Conservation (phyloP, 2,113 vertebrate genomes). For the Narcine bancroftii region DNA sequence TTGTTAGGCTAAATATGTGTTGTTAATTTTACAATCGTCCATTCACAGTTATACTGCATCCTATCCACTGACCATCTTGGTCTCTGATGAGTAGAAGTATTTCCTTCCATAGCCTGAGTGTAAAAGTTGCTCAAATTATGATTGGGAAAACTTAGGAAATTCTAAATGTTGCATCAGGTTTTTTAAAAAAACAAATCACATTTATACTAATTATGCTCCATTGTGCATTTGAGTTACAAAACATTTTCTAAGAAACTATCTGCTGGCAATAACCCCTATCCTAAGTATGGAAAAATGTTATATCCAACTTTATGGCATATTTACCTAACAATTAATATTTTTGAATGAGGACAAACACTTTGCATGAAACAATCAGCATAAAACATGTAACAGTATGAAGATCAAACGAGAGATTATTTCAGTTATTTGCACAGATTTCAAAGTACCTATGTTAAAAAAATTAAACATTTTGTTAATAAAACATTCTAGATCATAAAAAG, state of each 20-base stretch:
- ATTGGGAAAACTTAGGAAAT: neutral
- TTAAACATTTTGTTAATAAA: neutral
- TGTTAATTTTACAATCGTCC: neutral
- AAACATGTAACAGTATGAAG: neutral
- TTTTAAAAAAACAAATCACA: conserved; percentile 15
- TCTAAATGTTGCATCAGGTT: neutral
- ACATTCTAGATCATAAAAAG: conserved; percentile 9
- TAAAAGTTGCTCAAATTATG: neutral
- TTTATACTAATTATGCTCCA: neutral
- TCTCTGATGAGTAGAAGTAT: neutral
- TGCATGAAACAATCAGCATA: neutral
- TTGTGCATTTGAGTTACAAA: neutral
- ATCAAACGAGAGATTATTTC: neutral
- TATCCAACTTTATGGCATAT: neutral
- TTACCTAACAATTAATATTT: neutral
- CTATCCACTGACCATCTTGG: neutral
- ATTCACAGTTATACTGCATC: conserved; percentile 16
- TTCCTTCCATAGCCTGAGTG: neutral
- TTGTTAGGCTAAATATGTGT: neutral
- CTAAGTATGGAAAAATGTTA: neutral
- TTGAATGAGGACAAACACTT: neutral
- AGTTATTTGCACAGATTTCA: neutral
- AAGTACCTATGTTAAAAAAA: neutral
- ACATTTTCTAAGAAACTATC: neutral
- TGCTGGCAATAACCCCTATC: neutral